Evolutionary conservation across 2,888 invertebrate species (phyloP).

Genomic region (Tinea trinotella): DNA sequence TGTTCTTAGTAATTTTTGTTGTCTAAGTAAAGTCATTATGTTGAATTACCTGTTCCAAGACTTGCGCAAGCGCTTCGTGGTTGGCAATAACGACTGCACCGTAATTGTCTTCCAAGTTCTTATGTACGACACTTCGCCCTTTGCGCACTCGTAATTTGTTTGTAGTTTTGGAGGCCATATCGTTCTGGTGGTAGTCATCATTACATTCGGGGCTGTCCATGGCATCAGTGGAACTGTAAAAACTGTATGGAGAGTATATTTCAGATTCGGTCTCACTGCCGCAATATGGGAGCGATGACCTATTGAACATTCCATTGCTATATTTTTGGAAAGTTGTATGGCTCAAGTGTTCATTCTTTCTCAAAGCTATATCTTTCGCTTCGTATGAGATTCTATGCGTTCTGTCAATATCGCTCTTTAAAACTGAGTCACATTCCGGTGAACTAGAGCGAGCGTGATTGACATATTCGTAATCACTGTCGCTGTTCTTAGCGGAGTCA

Average conservation of each 20-base stretch:
- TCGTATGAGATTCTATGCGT: slow-evolving; percentile 36
- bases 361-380: slow-evolving; percentile 35
- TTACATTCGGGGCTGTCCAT: slow-evolving; percentile 50
- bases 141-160: slow-evolving; percentile 82
- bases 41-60: slow-evolving; percentile 83
- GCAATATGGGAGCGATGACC: slow-evolving; percentile 84
- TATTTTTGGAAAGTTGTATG: slow-evolving; percentile 74
- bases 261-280: slow-evolving; percentile 89
- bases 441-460: slow-evolving; percentile 77
- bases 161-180: slow-evolving; percentile 63
- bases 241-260: slow-evolving; percentile 86
- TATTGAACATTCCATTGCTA: slow-evolving; percentile 66
- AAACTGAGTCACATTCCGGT: slow-evolving; percentile 76
- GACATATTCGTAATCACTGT: slow-evolving; percentile 77
- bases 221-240: slow-evolving; percentile 76
- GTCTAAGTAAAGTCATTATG: neutral
- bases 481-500: slow-evolving; percentile 66
- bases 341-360: slow-evolving; percentile 63
- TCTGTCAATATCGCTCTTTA: slow-evolving; percentile 47
- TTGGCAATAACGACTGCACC: slow-evolving; percentile 91
- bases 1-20: neutral
- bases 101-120: slow-evolving; percentile 90
- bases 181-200: slow-evolving; percentile 58
- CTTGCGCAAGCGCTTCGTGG: slow-evolving; percentile 90
- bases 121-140: slow-evolving; percentile 87